Conservation (phyloP, 2,888 invertebrate genomes). For the Colostygia pectinataria region DNA sequence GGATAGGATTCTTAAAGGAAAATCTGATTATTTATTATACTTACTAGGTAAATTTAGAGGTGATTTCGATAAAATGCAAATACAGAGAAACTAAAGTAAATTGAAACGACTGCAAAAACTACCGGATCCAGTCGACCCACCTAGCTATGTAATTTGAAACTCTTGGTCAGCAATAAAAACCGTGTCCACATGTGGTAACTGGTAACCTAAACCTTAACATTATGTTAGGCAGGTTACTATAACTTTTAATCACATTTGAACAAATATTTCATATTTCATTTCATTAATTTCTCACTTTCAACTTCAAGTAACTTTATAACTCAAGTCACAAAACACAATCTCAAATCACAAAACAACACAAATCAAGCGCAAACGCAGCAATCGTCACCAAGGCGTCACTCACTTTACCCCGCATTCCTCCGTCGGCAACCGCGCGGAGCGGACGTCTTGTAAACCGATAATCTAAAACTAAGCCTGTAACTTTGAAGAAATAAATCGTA, state of each 20-base stretch:
- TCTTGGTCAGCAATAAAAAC: background rate
- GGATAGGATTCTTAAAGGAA: background rate
- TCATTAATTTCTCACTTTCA: background rate
- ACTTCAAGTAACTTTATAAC: constrained; percentile 5
- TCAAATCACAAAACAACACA: constrained; percentile 24
- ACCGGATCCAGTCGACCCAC: background rate
- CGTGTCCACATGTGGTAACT: background rate
- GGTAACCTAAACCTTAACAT: background rate
- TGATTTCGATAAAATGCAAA: too few relatives aligned
- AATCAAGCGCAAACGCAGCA: constrained; percentile 54
- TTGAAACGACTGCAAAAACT: background rate
- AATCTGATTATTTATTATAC: background rate
- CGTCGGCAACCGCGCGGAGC: constrained; percentile 45
- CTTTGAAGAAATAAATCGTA: constrained; percentile 37
- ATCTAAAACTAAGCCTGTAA: background rate
- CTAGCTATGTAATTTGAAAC: background rate
- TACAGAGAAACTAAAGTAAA: too few relatives aligned
- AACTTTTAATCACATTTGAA: background rate
- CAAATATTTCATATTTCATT: background rate
- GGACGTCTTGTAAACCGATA: constrained; percentile 47
- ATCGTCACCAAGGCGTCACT: constrained; percentile 47
- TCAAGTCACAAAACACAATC: constrained; percentile 14
- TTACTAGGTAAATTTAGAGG: too few relatives aligned
- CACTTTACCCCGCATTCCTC: constrained; percentile 56
- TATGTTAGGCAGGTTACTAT: background rate